Evolutionary conservation across 2,113 vertebrate species (phyloP), one percentile per base, ranked within the genome.

Genomic region (Chloropsis hardwickii): DNA sequence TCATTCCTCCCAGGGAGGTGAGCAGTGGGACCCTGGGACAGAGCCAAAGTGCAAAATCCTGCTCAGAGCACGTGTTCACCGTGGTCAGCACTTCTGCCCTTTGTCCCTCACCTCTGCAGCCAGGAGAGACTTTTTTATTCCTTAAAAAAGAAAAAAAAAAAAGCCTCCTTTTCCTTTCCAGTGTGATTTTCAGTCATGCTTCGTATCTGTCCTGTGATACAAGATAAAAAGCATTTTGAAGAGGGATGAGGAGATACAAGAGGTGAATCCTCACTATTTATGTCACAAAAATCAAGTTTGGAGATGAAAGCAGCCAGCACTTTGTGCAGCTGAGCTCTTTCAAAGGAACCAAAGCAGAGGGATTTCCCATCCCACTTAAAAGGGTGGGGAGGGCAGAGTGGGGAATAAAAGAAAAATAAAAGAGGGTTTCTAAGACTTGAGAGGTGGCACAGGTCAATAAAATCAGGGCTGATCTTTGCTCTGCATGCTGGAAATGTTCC

Each of bases 161-260:
- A 15, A 6, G 0, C 2, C 0, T 12, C 0, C 0, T 61, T 69
- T n/a, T 44, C 50, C 66, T 80, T 69, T 12, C 15, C 18, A 37
- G 7, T 12, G 8, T 14, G 5, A 18, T 33, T 64, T 66, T 53
- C n/a, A 56, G 51, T 28, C 15, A 0, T 0, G 5, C 17, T 88
- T 12, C 1, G 1, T 2, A 3, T 7, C 47, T 31, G 29, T 8
- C 56, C 44, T 51, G 6, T 17, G 51, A 35, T 42, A 33, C 24
- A 16, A 29, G 53, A n/a, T n/a, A 54, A 42, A 45, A 28, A 13
- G 27, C 72, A 14, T 42, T 91, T 67, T 58, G 37, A 58, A 53
- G 42, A 58, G 14, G 17, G 15, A 31, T 8, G 21, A 50, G 53
- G 35, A 69, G 44, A 23, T 7, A 5, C 4, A 54, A 73, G 42